These are phyloP conservation scores for Macropodus opercularis DNA, from an alignment of 2,797 vertebrate genomes.

Conservation along the genomic window DNA sequence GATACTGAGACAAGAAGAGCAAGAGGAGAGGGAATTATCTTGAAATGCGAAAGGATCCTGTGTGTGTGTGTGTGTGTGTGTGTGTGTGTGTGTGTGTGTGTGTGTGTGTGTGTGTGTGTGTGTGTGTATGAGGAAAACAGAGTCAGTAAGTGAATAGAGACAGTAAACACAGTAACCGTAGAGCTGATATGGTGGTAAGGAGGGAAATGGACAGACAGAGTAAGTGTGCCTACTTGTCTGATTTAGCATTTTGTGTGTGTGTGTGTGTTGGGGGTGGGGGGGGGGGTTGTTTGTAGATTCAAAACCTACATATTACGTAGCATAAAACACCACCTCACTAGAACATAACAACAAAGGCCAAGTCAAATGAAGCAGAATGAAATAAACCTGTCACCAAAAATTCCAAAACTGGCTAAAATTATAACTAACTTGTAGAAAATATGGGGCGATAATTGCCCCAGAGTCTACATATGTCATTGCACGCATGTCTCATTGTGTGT, in stretches of 20 bases:
- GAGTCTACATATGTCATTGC: constrained; percentile 51
- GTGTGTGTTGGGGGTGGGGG: background rate
- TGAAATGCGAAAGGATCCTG: constrained; percentile 69
- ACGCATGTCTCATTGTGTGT: constrained; percentile 56
- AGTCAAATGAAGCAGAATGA: background rate
- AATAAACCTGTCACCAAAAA: background rate
- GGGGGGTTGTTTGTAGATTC: background rate
- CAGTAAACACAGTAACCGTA: constrained; percentile 71
- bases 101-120: constrained; percentile 23
- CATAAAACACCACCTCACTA: background rate
- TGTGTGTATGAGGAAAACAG: constrained; percentile 36
- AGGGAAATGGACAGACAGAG: constrained; percentile 29
- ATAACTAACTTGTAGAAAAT: constrained; percentile 28
- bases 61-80: constrained; percentile 23
- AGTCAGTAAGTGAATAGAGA: constrained; percentile 55
- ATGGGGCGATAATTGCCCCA: constrained; percentile 46
- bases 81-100: constrained; percentile 13
- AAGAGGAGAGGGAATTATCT: constrained; percentile 73
- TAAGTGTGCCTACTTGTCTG: constrained; percentile 43
- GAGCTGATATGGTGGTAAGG: constrained; percentile 45
- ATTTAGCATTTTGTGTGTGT: constrained; percentile 15
- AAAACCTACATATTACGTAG: background rate
- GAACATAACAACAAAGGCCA: background rate
- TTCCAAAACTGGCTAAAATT: constrained; percentile 16
- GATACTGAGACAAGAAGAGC: constrained; percentile 75